A percentile compares a stretch with the other conserved stretches of the same genome.
phyloP scores from a whole-genome alignment of 1,140 invertebrate species.

The Bombus superbus region DNA sequence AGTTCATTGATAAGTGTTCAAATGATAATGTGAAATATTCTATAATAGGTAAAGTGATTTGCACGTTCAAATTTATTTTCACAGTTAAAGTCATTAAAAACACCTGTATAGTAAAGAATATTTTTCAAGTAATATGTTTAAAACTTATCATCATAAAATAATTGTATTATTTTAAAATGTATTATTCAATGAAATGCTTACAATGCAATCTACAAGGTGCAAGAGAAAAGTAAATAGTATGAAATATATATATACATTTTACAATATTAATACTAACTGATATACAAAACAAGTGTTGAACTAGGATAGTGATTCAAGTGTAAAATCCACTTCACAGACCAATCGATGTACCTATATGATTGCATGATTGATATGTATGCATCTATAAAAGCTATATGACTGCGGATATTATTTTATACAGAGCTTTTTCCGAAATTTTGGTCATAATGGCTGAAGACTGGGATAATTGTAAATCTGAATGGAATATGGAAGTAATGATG shows the following conservation, averaged over 20 bases:
- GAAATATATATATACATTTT: background rate
- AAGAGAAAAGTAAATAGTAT: too few species aligned
- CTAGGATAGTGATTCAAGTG: background rate
- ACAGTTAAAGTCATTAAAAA: too few species aligned
- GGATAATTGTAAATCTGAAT: background rate
- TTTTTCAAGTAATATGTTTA: too few species aligned
- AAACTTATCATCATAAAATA: too few species aligned
- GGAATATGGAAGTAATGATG: constrained; percentile 14
- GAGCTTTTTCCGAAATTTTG: constrained; percentile 36
- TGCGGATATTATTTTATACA: constrained; percentile 7
- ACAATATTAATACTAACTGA: background rate
- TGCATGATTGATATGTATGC: background rate
- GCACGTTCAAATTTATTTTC: too few species aligned
- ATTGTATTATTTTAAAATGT: too few species aligned
- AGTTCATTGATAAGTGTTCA: background rate
- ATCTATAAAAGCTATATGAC: background rate
- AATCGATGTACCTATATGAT: background rate
- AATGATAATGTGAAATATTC: too few species aligned
- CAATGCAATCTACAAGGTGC: background rate
- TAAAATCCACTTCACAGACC: background rate
- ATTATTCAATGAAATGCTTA: background rate
- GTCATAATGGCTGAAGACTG: constrained; percentile 33
- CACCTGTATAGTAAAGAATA: too few species aligned
- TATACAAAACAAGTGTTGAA: background rate
- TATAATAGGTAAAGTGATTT: too few species aligned